Percentiles rank a stretch among this genome's conserved stretches.
phyloP scores from a whole-genome alignment of 2,797 vertebrate species.

The Bothrops alternatus region DNA sequence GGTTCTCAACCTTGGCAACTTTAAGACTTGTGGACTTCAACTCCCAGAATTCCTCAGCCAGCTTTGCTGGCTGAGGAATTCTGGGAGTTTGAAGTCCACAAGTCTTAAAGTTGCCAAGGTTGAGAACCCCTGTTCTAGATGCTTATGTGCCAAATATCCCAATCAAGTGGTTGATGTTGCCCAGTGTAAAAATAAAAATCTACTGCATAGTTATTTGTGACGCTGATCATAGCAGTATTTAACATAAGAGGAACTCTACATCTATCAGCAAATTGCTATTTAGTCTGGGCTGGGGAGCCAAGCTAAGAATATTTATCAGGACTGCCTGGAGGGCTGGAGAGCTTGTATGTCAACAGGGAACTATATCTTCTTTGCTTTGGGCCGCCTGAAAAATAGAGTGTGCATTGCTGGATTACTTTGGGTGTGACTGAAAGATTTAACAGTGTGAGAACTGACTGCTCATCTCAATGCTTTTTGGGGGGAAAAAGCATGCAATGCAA shows the following conservation, averaged over 20 bases:
- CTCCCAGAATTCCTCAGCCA: no score
- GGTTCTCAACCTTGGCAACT: no score
- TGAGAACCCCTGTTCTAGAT: no score
- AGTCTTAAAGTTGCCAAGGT: no score
- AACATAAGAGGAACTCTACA: not conserved
- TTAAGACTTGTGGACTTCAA: no score
- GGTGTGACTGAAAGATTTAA: constrained; percentile 12
- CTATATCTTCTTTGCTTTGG: not conserved
- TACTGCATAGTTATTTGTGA: not conserved
- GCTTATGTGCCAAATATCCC: not conserved
- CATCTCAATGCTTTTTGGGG: not conserved
- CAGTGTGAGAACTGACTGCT: not conserved
- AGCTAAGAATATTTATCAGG: not conserved
- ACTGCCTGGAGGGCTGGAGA: not conserved
- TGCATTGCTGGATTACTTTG: constrained; percentile 15
- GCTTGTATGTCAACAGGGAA: not conserved
- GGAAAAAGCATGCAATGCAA: not conserved
- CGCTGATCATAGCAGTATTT: constrained; percentile 10
- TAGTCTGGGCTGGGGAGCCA: not conserved
- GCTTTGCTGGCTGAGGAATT: no score
- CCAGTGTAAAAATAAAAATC: not conserved
- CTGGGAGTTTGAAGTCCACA: no score
- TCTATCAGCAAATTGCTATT: constrained; percentile 1
- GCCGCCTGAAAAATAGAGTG: not conserved
- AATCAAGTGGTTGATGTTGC: constrained; percentile 12